These are phyloP conservation scores for Heliothis peltigera DNA, from an alignment of 2,888 invertebrate species.

Conservation along the genomic window DNA sequence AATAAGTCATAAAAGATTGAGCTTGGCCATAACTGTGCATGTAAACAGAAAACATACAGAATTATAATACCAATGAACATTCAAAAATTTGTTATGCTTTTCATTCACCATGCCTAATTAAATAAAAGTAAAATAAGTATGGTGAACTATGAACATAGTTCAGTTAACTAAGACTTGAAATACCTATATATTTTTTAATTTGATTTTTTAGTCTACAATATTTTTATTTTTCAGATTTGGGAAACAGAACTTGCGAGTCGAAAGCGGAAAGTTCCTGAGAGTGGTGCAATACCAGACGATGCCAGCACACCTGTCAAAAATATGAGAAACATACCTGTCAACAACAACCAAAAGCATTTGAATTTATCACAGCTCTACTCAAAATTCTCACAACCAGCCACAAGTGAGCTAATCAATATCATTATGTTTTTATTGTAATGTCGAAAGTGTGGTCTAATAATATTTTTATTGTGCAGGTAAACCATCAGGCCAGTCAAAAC, in stretches of 20 bases:
- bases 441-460: no score
- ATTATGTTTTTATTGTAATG: not conserved
- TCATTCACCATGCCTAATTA: not conserved
- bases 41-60: constrained; percentile 1
- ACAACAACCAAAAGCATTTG: constrained; percentile 85
- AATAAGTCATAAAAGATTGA: constrained; percentile 21
- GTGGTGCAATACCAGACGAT: constrained; percentile 76
- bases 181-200: not conserved
- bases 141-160: not conserved
- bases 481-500: constrained; percentile 86
- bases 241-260: constrained; percentile 84
- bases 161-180: not conserved
- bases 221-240: constrained; percentile 77
- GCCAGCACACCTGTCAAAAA: constrained; percentile 79
- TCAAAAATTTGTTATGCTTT: not conserved
- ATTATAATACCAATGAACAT: not conserved
- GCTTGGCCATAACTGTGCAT: constrained; percentile 3
- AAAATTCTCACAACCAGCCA: constrained; percentile 84
- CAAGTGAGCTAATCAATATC: constrained; percentile 73
- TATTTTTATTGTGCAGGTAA: constrained; percentile 75
- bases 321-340: constrained; percentile 83
- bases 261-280: constrained; percentile 84
- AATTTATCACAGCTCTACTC: constrained; percentile 87
- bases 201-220: not conserved
- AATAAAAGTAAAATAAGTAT: not conserved